These are phyloP conservation scores for Cyclina sinensis DNA, from an alignment of 1,140 invertebrate genomes.

Conservation along the genomic window DNA sequence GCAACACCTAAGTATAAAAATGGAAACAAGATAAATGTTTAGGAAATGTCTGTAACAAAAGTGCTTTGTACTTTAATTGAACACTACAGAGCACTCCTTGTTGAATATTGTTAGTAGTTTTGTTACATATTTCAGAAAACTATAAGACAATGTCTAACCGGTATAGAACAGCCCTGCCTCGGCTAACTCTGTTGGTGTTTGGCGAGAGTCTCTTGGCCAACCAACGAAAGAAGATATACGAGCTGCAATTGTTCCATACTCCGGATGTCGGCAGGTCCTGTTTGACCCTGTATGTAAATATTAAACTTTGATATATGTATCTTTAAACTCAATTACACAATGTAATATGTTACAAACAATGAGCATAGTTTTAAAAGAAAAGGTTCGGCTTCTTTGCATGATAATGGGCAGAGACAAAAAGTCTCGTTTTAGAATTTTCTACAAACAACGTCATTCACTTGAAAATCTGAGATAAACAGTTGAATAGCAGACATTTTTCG, in stretches of 20 bases:
- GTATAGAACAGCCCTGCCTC: constrained; percentile 41
- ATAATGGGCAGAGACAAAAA: too few species aligned
- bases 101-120: neutral
- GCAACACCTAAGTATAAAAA: constrained; percentile 86
- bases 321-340: too few species aligned
- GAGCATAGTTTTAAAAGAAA: too few species aligned
- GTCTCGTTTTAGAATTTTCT: too few species aligned
- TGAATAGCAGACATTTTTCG: too few species aligned
- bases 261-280: neutral
- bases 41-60: neutral
- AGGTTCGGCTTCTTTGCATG: too few species aligned
- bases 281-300: neutral
- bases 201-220: neutral
- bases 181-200: constrained; percentile 20
- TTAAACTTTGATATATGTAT: too few species aligned
- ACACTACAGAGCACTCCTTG: neutral
- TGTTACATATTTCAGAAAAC: neutral
- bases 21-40: neutral
- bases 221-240: neutral
- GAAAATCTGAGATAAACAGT: too few species aligned
- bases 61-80: neutral
- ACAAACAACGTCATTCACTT: too few species aligned
- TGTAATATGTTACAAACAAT: too few species aligned
- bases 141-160: neutral
- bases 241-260: constrained; percentile 7